phyloP scores from a whole-genome alignment of 2,888 invertebrate species.

The Nineta flava region DNA sequence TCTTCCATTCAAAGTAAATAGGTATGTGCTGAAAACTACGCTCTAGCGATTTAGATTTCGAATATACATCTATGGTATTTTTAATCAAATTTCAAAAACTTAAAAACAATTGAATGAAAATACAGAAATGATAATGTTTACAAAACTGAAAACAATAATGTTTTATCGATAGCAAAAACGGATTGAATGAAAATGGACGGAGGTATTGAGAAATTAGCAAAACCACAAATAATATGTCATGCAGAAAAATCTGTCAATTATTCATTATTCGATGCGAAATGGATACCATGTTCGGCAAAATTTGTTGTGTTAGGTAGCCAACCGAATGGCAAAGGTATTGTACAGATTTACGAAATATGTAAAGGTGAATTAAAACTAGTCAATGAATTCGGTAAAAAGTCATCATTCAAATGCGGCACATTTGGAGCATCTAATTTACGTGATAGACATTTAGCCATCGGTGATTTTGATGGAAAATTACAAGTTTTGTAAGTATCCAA shows the following conservation, averaged over 20 bases:
- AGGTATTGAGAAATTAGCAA: constrained; percentile 42
- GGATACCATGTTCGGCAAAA: constrained; percentile 91
- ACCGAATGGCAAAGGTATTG: constrained; percentile 69
- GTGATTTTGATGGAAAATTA: constrained; percentile 74
- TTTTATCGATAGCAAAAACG: constrained; percentile 7
- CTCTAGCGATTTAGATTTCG: too few relatives aligned
- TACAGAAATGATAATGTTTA: constrained; percentile 2
- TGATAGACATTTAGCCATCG: constrained; percentile 72
- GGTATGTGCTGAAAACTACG: too few relatives aligned
- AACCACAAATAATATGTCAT: constrained; percentile 83
- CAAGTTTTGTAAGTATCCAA: constrained; percentile 54
- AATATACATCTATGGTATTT: not conserved
- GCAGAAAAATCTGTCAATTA: constrained; percentile 68
- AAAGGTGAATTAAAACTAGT: constrained; percentile 55
- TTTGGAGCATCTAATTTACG: constrained; percentile 77
- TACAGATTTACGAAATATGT: constrained; percentile 66
- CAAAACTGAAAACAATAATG: constrained; percentile 3
- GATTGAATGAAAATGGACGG: not conserved
- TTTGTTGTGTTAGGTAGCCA: constrained; percentile 77
- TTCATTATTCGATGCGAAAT: constrained; percentile 82
- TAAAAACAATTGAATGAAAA: constrained; percentile 11
- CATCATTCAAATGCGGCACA: constrained; percentile 81
- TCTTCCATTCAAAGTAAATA: too few relatives aligned
- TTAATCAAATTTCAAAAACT: not conserved
- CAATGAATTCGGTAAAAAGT: constrained; percentile 62